phyloP scores from a whole-genome alignment of 2,113 vertebrate species.

The Ptilorrhoa leucosticta region DNA sequence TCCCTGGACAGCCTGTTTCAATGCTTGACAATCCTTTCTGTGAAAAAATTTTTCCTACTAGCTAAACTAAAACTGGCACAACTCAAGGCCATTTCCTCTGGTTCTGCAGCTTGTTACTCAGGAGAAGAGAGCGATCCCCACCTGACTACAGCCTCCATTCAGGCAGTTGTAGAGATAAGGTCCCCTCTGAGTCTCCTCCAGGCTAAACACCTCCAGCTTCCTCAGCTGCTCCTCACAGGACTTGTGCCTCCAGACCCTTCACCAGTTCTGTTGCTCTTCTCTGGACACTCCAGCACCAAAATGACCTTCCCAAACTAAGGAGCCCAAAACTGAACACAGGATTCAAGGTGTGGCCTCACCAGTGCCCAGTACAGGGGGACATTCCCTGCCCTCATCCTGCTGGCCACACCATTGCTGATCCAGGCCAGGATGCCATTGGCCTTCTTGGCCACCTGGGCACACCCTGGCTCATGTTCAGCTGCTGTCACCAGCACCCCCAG shows the following conservation, averaged over 20 bases:
- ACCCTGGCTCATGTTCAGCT: background rate
- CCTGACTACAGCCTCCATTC: background rate
- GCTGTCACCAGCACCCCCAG: background rate
- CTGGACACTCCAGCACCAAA: background rate
- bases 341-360: accelerated
- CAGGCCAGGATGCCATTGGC: background rate
- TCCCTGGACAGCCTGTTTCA: background rate
- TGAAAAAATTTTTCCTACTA: background rate
- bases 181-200: background rate
- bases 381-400: background rate
- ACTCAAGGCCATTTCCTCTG: background rate
- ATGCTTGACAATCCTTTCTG: background rate
- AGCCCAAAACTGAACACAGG: background rate
- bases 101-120: background rate
- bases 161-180: background rate
- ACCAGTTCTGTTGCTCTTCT: accelerated
- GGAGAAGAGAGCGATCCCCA: background rate
- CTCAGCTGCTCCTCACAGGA: background rate
- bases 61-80: background rate
- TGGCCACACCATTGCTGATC: background rate
- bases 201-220: background rate
- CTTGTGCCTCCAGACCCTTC: background rate
- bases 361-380: background rate
- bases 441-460: background rate
- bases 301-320: background rate